These are phyloP conservation scores for Drosophila lini DNA, from an alignment of 1,140 invertebrate species.

Conservation along the genomic window DNA sequence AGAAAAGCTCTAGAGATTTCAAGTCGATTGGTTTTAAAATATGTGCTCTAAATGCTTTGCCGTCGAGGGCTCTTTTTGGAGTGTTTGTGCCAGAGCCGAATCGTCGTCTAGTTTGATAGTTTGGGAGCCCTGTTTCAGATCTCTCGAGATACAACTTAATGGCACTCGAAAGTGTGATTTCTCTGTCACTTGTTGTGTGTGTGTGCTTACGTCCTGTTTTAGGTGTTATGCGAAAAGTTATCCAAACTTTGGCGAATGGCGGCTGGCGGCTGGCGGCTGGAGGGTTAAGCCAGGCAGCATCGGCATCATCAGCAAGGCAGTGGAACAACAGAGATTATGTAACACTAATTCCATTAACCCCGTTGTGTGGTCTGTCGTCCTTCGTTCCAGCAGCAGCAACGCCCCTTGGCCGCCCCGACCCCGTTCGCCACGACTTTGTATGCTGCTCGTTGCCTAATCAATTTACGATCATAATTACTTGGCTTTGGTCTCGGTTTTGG, in stretches of 20 bases:
- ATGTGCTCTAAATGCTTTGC: slow-evolving; percentile 9
- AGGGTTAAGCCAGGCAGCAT: slow-evolving; percentile 19
- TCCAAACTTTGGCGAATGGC: background rate
- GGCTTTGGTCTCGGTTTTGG: slow-evolving; percentile 54
- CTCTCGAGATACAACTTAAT: slow-evolving; percentile 14
- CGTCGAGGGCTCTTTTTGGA: slow-evolving; percentile 6
- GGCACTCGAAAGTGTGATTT: slow-evolving; percentile 16
- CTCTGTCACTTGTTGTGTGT: slow-evolving; percentile 9
- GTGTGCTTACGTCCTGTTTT: slow-evolving; percentile 2
- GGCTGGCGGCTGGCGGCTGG: background rate
- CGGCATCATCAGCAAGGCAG: background rate
- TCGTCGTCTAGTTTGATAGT: slow-evolving; percentile 6
- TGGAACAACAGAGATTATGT: slow-evolving; percentile 49
- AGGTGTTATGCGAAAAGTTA: slow-evolving; percentile 17
- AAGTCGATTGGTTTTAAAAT: slow-evolving; percentile 11
- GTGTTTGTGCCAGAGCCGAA: slow-evolving; percentile 9
- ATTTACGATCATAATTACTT: slow-evolving; percentile 81
- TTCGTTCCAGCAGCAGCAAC: slow-evolving; percentile 8
- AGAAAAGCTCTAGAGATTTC: slow-evolving; percentile 12
- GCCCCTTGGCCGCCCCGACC: background rate
- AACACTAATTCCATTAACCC: slow-evolving; percentile 60
- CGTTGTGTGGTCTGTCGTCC: slow-evolving; percentile 37
- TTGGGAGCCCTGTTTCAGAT: background rate
- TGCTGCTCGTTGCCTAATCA: slow-evolving; percentile 56
- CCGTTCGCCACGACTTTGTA: slow-evolving; percentile 6